These are phyloP conservation scores for Tonatia bakeri DNA, from an alignment of 2,113 vertebrate species.

Conservation along the genomic window DNA sequence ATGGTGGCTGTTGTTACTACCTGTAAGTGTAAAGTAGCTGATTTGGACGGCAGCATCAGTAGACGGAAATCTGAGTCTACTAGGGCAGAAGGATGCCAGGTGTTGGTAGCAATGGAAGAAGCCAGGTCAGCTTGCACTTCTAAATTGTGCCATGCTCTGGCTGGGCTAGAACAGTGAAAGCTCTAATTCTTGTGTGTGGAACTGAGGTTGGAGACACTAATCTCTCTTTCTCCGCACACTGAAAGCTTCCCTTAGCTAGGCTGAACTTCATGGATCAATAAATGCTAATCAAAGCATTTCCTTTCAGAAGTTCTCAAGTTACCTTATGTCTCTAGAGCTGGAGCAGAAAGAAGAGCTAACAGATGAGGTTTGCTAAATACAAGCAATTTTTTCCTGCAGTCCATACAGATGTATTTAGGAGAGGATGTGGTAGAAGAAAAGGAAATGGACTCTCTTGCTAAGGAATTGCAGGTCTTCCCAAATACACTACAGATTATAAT, in stretches of 20 bases:
- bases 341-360: background rate
- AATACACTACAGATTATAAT: background rate
- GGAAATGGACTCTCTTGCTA: background rate
- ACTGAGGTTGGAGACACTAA: background rate
- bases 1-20: background rate
- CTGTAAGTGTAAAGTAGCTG: background rate
- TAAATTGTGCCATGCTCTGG: background rate
- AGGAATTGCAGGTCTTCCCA: slow-evolving; percentile 12
- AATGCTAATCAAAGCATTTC: background rate
- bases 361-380: background rate
- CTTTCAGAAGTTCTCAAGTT: slow-evolving; percentile 1
- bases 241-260: background rate
- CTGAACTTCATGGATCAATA: background rate
- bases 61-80: background rate
- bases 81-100: background rate
- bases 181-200: background rate
- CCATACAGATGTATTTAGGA: background rate
- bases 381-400: background rate
- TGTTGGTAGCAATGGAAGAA: background rate
- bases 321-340: background rate
- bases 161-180: background rate
- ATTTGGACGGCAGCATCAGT: background rate
- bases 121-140: background rate
- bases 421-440: background rate
- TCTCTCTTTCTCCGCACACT: background rate